Evolutionary conservation across 2,888 invertebrate species (phyloP).

Genomic region (Diplazon laetatorius): DNA sequence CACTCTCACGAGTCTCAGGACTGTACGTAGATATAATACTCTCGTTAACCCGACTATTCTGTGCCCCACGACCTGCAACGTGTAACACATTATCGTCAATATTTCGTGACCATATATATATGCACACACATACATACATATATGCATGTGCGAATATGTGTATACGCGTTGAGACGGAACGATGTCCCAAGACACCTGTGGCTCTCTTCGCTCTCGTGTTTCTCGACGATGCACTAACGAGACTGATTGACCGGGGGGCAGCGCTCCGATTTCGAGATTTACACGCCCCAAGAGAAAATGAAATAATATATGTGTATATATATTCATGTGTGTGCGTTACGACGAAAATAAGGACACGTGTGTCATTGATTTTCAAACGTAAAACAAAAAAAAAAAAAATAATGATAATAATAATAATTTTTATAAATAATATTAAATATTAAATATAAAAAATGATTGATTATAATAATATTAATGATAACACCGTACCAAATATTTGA

Average conservation of each 20-base stretch:
- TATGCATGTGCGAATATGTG: slow-evolving; percentile 4
- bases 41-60: slow-evolving; percentile 33
- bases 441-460: too few relatives aligned
- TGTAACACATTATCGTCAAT: not conserved
- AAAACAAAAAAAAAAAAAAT: too few relatives aligned
- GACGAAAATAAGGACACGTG: too few relatives aligned
- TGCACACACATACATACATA: slow-evolving; percentile 2
- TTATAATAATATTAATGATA: too few relatives aligned
- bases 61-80: slow-evolving; percentile 11
- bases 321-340: too few relatives aligned
- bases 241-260: slow-evolving; percentile 18
- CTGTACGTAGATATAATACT: slow-evolving; percentile 5
- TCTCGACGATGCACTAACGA: slow-evolving; percentile 45
- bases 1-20: slow-evolving; percentile 13
- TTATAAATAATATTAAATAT: too few relatives aligned
- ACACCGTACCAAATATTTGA: too few relatives aligned
- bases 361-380: too few relatives aligned
- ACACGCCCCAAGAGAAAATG: too few relatives aligned
- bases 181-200: slow-evolving; percentile 45
- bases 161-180: slow-evolving; percentile 6
- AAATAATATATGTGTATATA: too few relatives aligned
- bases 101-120: too few relatives aligned
- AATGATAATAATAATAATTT: too few relatives aligned
- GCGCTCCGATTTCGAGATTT: slow-evolving; percentile 32
- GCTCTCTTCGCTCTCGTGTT: slow-evolving; percentile 49